Evolutionary conservation across 30 jellyfish, hydroid and myxozoan genomes (phyloP).

Genomic region (Nemopilema nomurai): DNA sequence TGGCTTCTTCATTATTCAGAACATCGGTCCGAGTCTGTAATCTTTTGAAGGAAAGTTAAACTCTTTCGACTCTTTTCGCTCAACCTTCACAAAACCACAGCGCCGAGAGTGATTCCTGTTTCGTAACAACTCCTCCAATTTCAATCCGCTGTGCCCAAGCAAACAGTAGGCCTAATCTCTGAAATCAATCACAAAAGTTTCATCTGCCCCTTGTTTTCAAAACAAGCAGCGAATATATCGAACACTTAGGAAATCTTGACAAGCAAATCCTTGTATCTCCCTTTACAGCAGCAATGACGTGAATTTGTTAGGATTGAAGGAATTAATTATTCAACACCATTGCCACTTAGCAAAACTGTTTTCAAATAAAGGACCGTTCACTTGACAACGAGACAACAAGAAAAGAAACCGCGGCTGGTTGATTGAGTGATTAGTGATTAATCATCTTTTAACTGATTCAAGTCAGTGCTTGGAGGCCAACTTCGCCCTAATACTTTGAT

Average conservation of each 20-base stretch:
- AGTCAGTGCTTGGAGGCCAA: too few relatives aligned
- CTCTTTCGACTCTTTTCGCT: not conserved
- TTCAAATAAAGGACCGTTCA: slow-evolving; percentile 16
- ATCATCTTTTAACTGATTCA: not conserved
- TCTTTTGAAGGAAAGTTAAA: not conserved
- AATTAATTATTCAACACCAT: slow-evolving; percentile 23
- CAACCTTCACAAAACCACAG: not conserved
- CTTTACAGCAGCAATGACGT: not conserved
- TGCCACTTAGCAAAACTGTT: not conserved
- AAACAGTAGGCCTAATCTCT: not conserved
- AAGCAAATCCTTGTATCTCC: not conserved
- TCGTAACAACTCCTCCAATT: not conserved
- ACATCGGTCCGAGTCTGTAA: not conserved
- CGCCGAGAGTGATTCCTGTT: not conserved
- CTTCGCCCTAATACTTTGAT: too few relatives aligned
- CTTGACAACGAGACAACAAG: slow-evolving; percentile 71
- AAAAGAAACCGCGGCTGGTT: not conserved
- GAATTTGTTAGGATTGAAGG: slow-evolving; percentile 11
- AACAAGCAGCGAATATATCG: not conserved
- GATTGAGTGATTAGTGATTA: not conserved
- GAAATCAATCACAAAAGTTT: not conserved
- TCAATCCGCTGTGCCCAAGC: not conserved
- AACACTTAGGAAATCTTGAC: not conserved
- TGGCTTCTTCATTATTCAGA: not conserved
- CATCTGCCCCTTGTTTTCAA: not conserved